Conservation (phyloP, 2,888 invertebrate species). For the Hypomecis atomaria region DNA sequence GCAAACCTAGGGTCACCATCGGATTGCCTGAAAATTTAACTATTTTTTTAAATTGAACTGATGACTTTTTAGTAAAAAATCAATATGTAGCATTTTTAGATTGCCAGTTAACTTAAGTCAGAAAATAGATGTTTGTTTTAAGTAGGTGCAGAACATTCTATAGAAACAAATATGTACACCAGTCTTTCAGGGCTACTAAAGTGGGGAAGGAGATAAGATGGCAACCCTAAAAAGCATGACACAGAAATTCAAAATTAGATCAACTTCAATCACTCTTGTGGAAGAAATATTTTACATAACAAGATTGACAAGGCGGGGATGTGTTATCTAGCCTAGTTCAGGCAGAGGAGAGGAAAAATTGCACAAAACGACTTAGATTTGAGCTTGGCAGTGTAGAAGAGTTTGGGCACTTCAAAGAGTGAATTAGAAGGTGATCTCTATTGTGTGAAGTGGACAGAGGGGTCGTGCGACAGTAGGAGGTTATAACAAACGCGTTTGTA, state of each 20-base stretch:
- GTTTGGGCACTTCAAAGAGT: constrained; percentile 22
- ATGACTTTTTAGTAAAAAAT: neutral
- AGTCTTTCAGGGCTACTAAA: constrained; percentile 6
- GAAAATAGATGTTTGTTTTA: neutral
- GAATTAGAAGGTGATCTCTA: constrained; percentile 35
- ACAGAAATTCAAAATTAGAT: constrained; percentile 20
- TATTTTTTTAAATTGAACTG: neutral
- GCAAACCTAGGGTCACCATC: constrained; percentile 36
- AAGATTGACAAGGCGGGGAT: neutral
- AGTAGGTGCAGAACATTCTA: neutral
- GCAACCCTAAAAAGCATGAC: constrained; percentile 33
- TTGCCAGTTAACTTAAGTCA: neutral
- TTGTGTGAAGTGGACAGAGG: constrained; percentile 35
- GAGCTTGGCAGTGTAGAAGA: too few relatives aligned
- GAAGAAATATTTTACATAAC: neutral
- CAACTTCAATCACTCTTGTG: constrained; percentile 29
- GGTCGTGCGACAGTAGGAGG: constrained; percentile 37
- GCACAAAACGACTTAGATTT: neutral
- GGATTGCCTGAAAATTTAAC: neutral
- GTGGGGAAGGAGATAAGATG: constrained; percentile 23
- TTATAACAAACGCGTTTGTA: constrained; percentile 42
- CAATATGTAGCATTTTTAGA: neutral
- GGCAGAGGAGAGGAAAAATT: neutral
- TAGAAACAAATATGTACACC: neutral
- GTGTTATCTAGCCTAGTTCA: neutral